Conservation (phyloP, 1,140 invertebrate species). For the Rhagoletis zephyria region DNA sequence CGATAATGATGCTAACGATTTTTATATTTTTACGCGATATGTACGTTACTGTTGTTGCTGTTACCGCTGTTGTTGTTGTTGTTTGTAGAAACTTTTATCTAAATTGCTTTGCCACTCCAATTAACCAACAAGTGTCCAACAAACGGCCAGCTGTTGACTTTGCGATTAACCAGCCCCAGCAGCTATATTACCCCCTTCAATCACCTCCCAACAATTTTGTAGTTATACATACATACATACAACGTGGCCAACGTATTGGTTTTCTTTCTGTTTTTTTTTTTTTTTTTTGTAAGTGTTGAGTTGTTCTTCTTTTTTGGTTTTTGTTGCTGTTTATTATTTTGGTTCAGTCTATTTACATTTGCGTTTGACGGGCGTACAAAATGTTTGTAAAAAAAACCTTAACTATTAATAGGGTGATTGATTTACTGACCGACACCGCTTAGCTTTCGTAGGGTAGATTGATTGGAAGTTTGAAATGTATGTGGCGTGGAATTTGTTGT, state of each 20-base stretch:
- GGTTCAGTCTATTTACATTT: not conserved
- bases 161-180: not conserved
- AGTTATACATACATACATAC: not conserved
- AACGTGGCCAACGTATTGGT: not conserved
- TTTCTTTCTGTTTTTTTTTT: not conserved
- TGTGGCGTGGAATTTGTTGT: not conserved
- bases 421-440: not conserved
- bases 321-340: not conserved
- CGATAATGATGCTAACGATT: conserved; percentile 47
- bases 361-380: not conserved
- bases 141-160: conserved; percentile 1
- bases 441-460: not conserved
- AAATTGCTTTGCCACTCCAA: conserved; percentile 34
- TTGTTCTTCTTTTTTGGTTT: not conserved
- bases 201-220: not conserved
- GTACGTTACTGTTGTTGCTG: no score
- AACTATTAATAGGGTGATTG: not conserved
- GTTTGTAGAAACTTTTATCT: conserved; percentile 2
- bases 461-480: not conserved
- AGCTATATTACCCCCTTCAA: not conserved
- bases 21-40: not conserved
- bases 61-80: not conserved
- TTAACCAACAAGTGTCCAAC: not conserved
- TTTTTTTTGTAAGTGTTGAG: not conserved
- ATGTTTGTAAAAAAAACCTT: conserved; percentile 8